Evolutionary conservation across 2,113 vertebrate species (phyloP).

Genomic region (Platichthys stellatus): DNA sequence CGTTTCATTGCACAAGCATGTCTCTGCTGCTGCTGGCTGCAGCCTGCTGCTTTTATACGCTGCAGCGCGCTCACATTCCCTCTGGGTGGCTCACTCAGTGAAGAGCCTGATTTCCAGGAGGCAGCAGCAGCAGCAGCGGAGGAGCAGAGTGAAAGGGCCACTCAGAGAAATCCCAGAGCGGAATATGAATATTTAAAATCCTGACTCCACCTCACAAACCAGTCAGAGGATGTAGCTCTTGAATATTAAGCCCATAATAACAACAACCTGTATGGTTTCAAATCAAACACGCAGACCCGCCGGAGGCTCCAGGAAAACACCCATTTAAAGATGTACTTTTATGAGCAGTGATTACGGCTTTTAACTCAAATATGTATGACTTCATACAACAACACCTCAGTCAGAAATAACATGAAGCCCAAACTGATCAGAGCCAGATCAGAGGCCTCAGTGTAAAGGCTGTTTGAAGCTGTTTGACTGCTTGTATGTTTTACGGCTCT

Average conservation of each 20-base stretch:
- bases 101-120: conserved; percentile 3
- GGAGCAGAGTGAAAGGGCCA: not conserved
- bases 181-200: conserved; percentile 31
- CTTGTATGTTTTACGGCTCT: not conserved
- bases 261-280: not conserved
- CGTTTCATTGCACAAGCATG: conserved; percentile 34
- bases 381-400: not conserved
- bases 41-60: conserved; percentile 59
- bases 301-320: not conserved
- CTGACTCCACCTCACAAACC: not conserved
- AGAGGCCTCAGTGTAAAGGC: not conserved
- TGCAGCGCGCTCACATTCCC: conserved; percentile 45
- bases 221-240: not conserved
- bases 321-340: not conserved
- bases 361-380: conserved; percentile 6
- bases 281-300: not conserved
- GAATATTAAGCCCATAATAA: conserved; percentile 7
- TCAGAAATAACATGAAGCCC: not conserved
- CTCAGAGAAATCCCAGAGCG: not conserved
- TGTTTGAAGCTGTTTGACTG: not conserved
- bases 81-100: conserved; percentile 60
- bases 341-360: conserved; percentile 1
- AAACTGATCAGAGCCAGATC: not conserved
- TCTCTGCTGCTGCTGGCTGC: conserved; percentile 6
- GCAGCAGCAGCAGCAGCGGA: not conserved